Conservation (phyloP, 2,888 invertebrate genomes). For the Tanytarsus gracilentus region DNA sequence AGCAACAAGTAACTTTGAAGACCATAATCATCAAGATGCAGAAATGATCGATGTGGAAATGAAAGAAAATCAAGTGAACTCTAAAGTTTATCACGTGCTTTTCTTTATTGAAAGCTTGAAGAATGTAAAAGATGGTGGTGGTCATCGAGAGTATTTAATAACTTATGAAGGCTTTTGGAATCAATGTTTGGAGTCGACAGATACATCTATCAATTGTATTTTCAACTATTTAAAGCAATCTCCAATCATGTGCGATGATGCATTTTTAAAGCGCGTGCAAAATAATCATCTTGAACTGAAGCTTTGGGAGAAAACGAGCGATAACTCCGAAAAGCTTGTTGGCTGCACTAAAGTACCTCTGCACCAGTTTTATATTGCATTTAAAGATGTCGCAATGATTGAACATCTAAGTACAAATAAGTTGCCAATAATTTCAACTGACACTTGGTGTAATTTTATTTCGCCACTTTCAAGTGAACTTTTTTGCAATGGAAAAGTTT, state of each 20-base stretch:
- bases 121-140: slow-evolving; percentile 31
- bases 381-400: slow-evolving; percentile 48
- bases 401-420: slow-evolving; percentile 48
- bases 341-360: slow-evolving; percentile 49
- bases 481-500: slow-evolving; percentile 48
- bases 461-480: slow-evolving; percentile 43
- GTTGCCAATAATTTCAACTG: slow-evolving; percentile 52
- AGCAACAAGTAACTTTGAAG: neutral
- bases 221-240: slow-evolving; percentile 44
- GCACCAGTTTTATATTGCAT: slow-evolving; percentile 53
- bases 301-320: slow-evolving; percentile 43
- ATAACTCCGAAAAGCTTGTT: slow-evolving; percentile 40
- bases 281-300: slow-evolving; percentile 50
- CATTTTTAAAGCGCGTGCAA: slow-evolving; percentile 47
- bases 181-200: slow-evolving; percentile 34
- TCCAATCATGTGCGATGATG: slow-evolving; percentile 48
- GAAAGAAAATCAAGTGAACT: neutral
- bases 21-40: neutral
- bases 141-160: slow-evolving; percentile 33
- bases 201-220: slow-evolving; percentile 31
- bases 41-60: slow-evolving; percentile 14
- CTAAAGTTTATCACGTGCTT: slow-evolving; percentile 34
- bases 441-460: slow-evolving; percentile 44
- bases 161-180: slow-evolving; percentile 40
- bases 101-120: slow-evolving; percentile 37